phyloP scores from a whole-genome alignment of 2,113 vertebrate species.

The Hyperopisus bebe region DNA sequence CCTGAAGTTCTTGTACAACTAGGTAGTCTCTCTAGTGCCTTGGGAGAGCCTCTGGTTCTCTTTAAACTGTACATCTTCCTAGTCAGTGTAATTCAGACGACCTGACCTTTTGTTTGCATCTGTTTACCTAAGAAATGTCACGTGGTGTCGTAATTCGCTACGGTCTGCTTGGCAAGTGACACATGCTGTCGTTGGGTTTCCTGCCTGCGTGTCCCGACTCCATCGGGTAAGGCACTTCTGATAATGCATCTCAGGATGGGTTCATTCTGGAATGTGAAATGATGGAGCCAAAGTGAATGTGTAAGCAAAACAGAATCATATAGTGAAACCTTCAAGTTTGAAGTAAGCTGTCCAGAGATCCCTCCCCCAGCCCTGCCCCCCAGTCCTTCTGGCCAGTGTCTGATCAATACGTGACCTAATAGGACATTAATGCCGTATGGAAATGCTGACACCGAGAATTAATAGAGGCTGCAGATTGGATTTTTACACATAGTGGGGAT shows the following conservation, averaged over 20 bases:
- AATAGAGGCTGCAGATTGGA: background rate
- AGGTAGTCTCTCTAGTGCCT: background rate
- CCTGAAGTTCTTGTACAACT: background rate
- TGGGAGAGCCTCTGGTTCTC: background rate
- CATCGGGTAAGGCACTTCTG: background rate
- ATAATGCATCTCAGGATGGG: background rate
- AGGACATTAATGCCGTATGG: background rate
- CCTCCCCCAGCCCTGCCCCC: background rate
- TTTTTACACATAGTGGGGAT: background rate
- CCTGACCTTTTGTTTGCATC: background rate
- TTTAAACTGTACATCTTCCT: background rate
- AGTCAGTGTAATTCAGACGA: background rate
- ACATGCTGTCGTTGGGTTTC: background rate
- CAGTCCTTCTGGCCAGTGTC: background rate
- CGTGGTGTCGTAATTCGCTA: background rate
- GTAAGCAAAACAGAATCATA: background rate
- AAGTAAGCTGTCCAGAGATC: background rate
- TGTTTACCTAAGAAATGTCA: background rate
- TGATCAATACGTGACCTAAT: conserved; percentile 1
- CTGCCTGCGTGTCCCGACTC: background rate
- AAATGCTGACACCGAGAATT: background rate
- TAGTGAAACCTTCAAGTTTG: background rate
- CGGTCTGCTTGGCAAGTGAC: background rate
- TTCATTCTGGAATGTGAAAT: background rate
- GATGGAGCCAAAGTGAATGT: background rate